Base-by-base conservation (phyloP, 2,888 invertebrate genomes). In the Adelognathus sp. region DNA sequence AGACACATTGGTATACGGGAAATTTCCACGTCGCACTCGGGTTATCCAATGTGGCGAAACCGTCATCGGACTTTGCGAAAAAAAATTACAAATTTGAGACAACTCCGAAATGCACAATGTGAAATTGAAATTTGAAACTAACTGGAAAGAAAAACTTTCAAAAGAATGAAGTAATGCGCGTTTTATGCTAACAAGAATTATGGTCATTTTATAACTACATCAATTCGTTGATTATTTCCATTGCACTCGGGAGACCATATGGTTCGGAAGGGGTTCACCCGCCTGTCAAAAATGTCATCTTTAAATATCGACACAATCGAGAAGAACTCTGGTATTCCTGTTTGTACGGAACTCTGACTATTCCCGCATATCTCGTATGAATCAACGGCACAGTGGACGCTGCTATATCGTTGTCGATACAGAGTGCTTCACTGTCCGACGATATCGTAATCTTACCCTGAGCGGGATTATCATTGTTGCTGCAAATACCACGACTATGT, bases 351-450 rank as follows among this genome's bases (percentile, higher is more conserved):
- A 27, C n/a, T 36, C 7, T 6, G 11, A 29, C 7, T 71, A 54
- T 71, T 71, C 61, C 27, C 18, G 61, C 29, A 61, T 27, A n/a
- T 41, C 18, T 16, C 27, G 21, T 52, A 39, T 21, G 31, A 71
- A 71, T 71, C 61, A 61, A 52, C 21, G 7, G 21, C 24, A 36
- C 24, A 16, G 50, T n/a, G 33, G 31, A 7, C 9, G 24, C 36
- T 31, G n/a, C n/a, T 61, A 27, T 29, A 27, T 1, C 29, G n/a
- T 31, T 29, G 56, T 18, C 39, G 41, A 39, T 56, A 39, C 14
- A 16, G 56, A 44, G 31, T 9, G 21, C 31, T 44, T 58, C 21
- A 18, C 44, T 21, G 31, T 69, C 44, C 44, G 31, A 24, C 46
- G 56, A 24, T 29, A 63, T 44, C 44, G 29, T 58, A 44, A 18